Evolutionary conservation across 2,113 vertebrate genomes (phyloP), one percentile per base, ranked within the genome.

Genomic region (Rafetus swinhoei): DNA sequence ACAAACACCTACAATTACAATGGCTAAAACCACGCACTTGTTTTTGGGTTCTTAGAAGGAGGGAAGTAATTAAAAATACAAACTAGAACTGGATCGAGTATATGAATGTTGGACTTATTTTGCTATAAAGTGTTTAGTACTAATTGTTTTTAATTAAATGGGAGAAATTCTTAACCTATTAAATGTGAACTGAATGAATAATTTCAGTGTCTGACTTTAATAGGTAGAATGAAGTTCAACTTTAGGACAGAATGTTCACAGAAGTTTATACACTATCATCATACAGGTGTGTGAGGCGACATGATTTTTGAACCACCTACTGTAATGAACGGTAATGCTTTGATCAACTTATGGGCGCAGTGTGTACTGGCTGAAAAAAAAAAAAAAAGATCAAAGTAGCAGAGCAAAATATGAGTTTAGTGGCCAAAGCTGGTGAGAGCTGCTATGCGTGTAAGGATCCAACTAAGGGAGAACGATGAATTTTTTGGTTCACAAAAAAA

Each of bases 91-190:
- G 84, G 0, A 3, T 1, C 0, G 56, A 1, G 2, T 15, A 72
- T 14, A 65, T 3, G 24, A 72, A 69, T 69, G 62, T 18, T 69
- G 45, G 2, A 0, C 0, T 32, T 12, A 0, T 14, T 77, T 84
- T 79, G 35, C 1, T 0, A 76, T 22, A 54, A 2, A 11, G 1
- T 87, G 86, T 69, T 19, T 16, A 86, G 18, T 62, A 80, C 65
- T 1, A 86, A 35, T 15, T n/a, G 4, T 52, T 88, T 35, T 77
- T 1, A 76, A 76, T 76, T 45, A 76, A 62, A 69, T 18, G 59
- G 52, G 62, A 60, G 2, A 27, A 69, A 3, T 79, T 1, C 9
- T 76, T 57, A 22, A 22, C 55, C 56, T 39, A 39, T 60, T 88
- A 81, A 16, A 77, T 50, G 11, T 45, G 35, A 80, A 52, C 6